phyloP scores from a whole-genome alignment of 2,113 vertebrate species.

The Meleagris gallopavo region DNA sequence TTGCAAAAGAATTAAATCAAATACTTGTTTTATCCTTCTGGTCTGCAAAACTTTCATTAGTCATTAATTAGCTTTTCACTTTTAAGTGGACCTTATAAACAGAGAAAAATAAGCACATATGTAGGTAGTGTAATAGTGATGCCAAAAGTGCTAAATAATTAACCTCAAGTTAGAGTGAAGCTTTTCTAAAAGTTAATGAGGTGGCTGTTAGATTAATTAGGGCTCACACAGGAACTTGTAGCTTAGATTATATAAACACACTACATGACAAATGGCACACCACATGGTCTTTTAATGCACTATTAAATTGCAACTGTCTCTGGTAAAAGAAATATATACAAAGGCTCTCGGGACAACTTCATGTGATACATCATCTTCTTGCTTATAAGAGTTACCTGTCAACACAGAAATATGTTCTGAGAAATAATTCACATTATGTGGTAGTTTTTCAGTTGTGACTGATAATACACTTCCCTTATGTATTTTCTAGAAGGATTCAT shows the following conservation, averaged over 20 bases:
- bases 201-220: conserved; percentile 89
- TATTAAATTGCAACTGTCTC: conserved; percentile 88
- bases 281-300: conserved; percentile 89
- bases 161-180: conserved; percentile 81
- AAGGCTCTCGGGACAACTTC: conserved; percentile 81
- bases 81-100: neutral
- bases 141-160: conserved; percentile 81
- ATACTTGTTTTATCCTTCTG: neutral
- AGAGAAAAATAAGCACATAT: conserved; percentile 19
- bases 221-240: conserved; percentile 77
- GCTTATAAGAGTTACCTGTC: conserved; percentile 83
- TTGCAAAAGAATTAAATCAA: neutral
- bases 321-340: conserved; percentile 85
- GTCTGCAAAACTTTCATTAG: neutral
- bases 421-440: conserved; percentile 66
- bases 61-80: conserved; percentile 8
- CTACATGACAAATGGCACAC: conserved; percentile 86
- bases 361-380: conserved; percentile 85
- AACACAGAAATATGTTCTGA: conserved; percentile 50
- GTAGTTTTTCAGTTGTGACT: neutral
- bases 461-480: neutral
- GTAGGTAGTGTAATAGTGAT: neutral
- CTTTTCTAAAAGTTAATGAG: conserved; percentile 89
- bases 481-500: neutral
- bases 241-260: conserved; percentile 83